phyloP scores from a whole-genome alignment of 1,140 invertebrate genomes.

The Helicoverpa zea region DNA sequence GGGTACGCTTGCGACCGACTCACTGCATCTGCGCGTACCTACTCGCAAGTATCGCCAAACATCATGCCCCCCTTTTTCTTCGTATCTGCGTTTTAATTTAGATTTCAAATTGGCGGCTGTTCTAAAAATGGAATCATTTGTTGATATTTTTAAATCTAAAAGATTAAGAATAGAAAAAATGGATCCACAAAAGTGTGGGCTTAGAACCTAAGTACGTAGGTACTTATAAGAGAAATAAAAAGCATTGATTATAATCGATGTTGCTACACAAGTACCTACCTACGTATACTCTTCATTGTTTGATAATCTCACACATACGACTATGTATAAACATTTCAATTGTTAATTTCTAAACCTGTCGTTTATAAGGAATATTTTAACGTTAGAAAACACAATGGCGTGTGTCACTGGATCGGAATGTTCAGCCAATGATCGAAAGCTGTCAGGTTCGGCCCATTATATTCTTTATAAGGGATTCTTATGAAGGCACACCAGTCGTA shows the following conservation, averaged over 20 bases:
- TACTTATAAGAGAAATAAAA: conserved; percentile 22
- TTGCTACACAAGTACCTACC: conserved; percentile 36
- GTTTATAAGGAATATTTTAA: conserved; percentile 60
- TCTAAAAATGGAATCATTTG: too few species aligned
- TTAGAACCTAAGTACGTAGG: background rate
- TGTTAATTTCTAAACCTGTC: conserved; percentile 59
- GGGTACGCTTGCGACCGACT: conserved; percentile 23
- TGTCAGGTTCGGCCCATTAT: conserved; percentile 47
- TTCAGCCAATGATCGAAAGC: conserved; percentile 56
- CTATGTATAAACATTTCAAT: conserved; percentile 56
- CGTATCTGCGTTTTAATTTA: background rate
- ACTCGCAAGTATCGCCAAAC: conserved; percentile 18
- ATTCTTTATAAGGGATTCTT: conserved; percentile 49
- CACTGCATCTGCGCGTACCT: conserved; percentile 30
- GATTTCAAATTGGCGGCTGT: background rate
- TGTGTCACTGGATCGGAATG: conserved; percentile 65
- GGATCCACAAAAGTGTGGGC: background rate
- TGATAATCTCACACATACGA: conserved; percentile 53
- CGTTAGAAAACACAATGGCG: conserved; percentile 62
- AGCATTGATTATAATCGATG: conserved; percentile 36
- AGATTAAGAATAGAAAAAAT: background rate
- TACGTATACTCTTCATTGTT: conserved; percentile 52
- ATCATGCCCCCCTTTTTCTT: conserved; percentile 1
- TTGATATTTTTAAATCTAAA: too few species aligned
- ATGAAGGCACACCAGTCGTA: conserved; percentile 46